Percentiles rank a stretch among this genome's conserved stretches.
phyloP scores from a whole-genome alignment of 1,140 invertebrate genomes.

The Potamilus streckersoni region DNA sequence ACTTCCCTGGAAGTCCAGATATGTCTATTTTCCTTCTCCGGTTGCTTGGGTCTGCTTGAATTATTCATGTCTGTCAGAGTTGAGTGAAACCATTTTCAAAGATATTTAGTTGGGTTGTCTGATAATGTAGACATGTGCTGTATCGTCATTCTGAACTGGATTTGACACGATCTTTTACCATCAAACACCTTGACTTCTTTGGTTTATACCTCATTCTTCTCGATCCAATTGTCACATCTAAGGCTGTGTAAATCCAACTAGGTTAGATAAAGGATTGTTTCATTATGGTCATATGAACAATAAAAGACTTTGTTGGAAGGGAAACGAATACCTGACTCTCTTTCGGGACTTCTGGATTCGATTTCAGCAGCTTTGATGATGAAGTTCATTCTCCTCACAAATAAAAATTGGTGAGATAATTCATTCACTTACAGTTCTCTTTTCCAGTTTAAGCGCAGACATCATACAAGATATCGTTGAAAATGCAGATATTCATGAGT shows the following conservation, averaged over 20 bases:
- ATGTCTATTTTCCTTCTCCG: not conserved
- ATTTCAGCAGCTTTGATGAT: too few species aligned
- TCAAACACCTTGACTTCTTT: not conserved
- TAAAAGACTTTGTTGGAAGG: constrained; percentile 28
- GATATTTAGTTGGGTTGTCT: constrained; percentile 9
- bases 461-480: constrained; percentile 20
- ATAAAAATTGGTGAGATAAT: constrained; percentile 14
- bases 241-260: constrained; percentile 13
- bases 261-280: constrained; percentile 16
- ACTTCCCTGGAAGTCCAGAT: constrained; percentile 13
- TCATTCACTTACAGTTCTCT: constrained; percentile 18
- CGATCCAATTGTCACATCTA: not conserved
- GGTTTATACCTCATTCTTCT: constrained; percentile 24
- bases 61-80: too few species aligned
- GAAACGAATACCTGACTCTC: constrained; percentile 5
- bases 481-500: not conserved
- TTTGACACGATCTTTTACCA: too few species aligned
- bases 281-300: constrained; percentile 27
- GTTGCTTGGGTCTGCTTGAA: not conserved
- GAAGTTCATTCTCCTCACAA: constrained; percentile 3
- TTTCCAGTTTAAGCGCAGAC: constrained; percentile 21
- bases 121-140: not conserved
- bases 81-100: too few species aligned
- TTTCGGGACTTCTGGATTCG: constrained; percentile 2
- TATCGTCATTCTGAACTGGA: constrained; percentile 8